phyloP scores from a whole-genome alignment of 2,797 vertebrate genomes.

The Phaenicophaeus curvirostris region DNA sequence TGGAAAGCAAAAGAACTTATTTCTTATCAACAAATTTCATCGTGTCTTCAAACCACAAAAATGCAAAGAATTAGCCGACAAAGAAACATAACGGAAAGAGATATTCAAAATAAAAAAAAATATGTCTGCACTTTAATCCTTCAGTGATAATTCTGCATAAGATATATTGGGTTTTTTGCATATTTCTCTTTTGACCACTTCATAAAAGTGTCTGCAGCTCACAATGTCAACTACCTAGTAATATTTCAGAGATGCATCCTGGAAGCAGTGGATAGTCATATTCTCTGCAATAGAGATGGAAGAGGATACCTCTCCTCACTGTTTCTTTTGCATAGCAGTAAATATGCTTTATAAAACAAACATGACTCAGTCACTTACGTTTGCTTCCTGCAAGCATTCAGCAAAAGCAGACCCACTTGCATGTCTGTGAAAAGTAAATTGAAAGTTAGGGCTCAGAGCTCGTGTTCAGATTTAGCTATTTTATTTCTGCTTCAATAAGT shows the following conservation, averaged over 20 bases:
- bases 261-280: not conserved
- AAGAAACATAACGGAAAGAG: constrained; percentile 44
- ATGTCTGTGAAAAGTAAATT: not conserved
- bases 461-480: not conserved
- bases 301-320: not conserved
- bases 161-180: not conserved
- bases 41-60: constrained; percentile 62
- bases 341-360: not conserved
- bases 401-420: not conserved
- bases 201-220: constrained; percentile 19
- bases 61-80: constrained; percentile 57
- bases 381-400: not conserved
- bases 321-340: not conserved
- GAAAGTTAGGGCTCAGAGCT: not conserved
- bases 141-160: constrained; percentile 12
- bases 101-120: constrained; percentile 49
- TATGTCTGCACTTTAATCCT: constrained; percentile 49
- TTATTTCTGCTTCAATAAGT: not conserved
- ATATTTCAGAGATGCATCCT: not conserved
- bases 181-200: constrained; percentile 38
- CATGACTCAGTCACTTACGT: not conserved
- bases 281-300: not conserved
- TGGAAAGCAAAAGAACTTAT: constrained; percentile 41
- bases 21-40: constrained; percentile 52
- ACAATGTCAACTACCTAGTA: not conserved